Evolutionary conservation across 2,113 vertebrate genomes (phyloP).

Genomic region (Empidonax traillii): DNA sequence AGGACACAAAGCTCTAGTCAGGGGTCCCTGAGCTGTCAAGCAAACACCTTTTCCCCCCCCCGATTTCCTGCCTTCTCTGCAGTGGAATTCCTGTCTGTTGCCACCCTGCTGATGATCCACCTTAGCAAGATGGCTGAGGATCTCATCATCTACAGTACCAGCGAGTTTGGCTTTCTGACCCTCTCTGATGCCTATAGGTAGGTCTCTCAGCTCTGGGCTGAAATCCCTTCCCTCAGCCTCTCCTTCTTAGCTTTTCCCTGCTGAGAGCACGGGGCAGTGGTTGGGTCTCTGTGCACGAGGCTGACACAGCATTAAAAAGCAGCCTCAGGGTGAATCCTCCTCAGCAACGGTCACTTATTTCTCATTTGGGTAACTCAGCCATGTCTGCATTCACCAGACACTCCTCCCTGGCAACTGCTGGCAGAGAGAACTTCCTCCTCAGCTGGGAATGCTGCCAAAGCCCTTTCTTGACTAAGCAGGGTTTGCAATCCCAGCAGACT

Average conservation of each 20-base stretch:
- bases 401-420: neutral
- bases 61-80: neutral
- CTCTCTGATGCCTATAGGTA: constrained; percentile 90
- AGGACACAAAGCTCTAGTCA: neutral
- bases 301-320: neutral
- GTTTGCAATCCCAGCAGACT: neutral
- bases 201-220: neutral
- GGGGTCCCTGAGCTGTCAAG: neutral
- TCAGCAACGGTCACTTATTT: neutral
- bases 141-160: constrained; percentile 91
- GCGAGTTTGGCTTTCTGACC: constrained; percentile 88
- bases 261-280: neutral
- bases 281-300: neutral
- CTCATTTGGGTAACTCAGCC: accelerated
- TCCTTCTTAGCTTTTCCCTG: too few relatives aligned
- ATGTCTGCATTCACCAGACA: neutral
- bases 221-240: too few relatives aligned
- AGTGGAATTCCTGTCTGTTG: constrained; percentile 93
- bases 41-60: neutral
- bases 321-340: neutral
- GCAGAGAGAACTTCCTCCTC: neutral
- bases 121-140: constrained; percentile 94
- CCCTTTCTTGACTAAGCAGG: neutral
- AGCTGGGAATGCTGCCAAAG: neutral
- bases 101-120: constrained; percentile 88